A percentile compares a stretch with the other conserved stretches of the same genome.
Evolutionary conservation across 2,797 vertebrate genomes (phyloP).

Genomic region (Spinus olivaceus): DNA sequence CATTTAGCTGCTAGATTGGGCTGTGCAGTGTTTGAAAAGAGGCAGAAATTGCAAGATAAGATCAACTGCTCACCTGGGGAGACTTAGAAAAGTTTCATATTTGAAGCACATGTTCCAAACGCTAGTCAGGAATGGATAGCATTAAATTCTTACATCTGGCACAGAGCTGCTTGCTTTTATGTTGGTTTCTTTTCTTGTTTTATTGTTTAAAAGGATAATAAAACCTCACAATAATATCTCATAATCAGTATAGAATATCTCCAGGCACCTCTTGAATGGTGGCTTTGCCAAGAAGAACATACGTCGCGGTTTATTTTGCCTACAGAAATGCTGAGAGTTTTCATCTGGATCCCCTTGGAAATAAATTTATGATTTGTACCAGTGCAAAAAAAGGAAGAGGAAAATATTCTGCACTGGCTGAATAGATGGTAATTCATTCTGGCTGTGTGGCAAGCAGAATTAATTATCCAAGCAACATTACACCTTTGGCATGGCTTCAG

Average conservation of each 20-base stretch:
- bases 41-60: slow-evolving; percentile 58
- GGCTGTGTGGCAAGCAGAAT: slow-evolving; percentile 23
- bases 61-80: slow-evolving; percentile 72
- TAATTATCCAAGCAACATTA: background rate
- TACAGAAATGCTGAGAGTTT: slow-evolving; percentile 31
- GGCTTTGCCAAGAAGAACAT: slow-evolving; percentile 40
- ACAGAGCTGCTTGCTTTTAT: slow-evolving; percentile 70
- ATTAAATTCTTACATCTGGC: slow-evolving; percentile 73
- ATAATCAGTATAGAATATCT: slow-evolving; percentile 71
- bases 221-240: slow-evolving; percentile 72
- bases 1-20: slow-evolving; percentile 4
- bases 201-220: slow-evolving; percentile 74
- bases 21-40: slow-evolving; percentile 55
- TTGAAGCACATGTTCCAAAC: slow-evolving; percentile 69
- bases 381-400: background rate
- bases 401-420: background rate
- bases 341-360: slow-evolving; percentile 41
- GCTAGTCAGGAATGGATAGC: slow-evolving; percentile 64
- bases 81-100: slow-evolving; percentile 59
- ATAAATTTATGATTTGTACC: slow-evolving; percentile 20
- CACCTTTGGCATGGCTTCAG: background rate
- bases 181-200: slow-evolving; percentile 63
- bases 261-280: slow-evolving; percentile 53
- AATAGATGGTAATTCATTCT: background rate
- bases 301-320: slow-evolving; percentile 24